Percentiles rank a stretch among this genome's conserved stretches.
phyloP scores from a whole-genome alignment of 1,140 invertebrate species.

The Phenacoccus solenopsis region DNA sequence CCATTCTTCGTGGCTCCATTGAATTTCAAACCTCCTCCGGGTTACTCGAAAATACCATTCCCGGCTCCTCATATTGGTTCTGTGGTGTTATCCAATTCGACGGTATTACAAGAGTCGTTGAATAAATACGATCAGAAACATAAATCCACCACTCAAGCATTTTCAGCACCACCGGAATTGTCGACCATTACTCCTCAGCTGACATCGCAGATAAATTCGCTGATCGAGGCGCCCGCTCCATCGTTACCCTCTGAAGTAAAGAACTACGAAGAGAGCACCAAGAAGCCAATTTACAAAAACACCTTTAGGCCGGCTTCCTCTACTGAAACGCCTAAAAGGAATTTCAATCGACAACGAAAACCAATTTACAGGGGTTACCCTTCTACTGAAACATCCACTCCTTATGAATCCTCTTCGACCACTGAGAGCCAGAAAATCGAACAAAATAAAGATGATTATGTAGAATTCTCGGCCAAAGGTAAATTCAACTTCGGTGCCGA shows the following conservation, averaged over 20 bases:
- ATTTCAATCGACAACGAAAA: constrained; percentile 20
- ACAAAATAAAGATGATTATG: neutral
- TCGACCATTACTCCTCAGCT: constrained; percentile 20
- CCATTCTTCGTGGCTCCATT: constrained; percentile 74
- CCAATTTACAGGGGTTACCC: constrained; percentile 23
- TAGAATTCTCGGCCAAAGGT: constrained; percentile 7
- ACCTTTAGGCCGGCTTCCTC: neutral
- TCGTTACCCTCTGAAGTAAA: neutral
- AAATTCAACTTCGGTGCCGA: neutral
- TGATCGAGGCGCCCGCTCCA: neutral
- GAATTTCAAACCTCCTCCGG: constrained; percentile 62
- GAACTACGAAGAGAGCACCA: constrained; percentile 12
- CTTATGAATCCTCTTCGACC: neutral
- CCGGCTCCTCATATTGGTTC: constrained; percentile 73
- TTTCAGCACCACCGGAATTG: constrained; percentile 12
- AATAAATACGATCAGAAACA: constrained; percentile 21
- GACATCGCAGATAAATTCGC: constrained; percentile 21
- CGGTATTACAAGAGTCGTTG: constrained; percentile 21
- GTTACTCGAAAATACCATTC: constrained; percentile 68
- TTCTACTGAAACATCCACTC: constrained; percentile 18
- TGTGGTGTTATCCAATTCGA: constrained; percentile 45
- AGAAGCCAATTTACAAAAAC: constrained; percentile 12
- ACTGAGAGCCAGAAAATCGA: neutral
- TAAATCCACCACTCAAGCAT: constrained; percentile 6
- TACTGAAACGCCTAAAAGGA: constrained; percentile 19